These are phyloP conservation scores for Pampus argenteus DNA, from an alignment of 2,797 vertebrate genomes.

Conservation along the genomic window DNA sequence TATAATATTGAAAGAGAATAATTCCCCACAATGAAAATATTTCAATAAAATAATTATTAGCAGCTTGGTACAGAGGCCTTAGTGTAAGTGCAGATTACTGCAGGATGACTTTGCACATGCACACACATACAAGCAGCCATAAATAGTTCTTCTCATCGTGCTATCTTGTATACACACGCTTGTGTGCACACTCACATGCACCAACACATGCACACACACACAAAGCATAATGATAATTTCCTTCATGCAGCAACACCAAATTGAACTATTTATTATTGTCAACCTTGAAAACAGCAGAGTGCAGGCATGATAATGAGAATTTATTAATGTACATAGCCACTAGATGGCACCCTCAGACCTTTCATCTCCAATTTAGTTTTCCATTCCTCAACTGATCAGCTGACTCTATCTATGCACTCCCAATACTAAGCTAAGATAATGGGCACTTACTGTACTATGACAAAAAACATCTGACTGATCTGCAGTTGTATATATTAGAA, in stretches of 20 bases:
- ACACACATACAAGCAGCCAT: constrained; percentile 22
- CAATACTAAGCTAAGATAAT: constrained; percentile 30
- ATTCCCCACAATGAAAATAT: neutral
- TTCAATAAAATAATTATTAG: constrained; percentile 9
- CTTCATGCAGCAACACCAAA: constrained; percentile 54
- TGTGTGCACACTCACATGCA: neutral
- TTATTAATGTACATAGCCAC: constrained; percentile 65
- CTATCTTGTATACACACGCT: constrained; percentile 1
- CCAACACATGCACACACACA: constrained; percentile 6
- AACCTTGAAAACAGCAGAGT: constrained; percentile 58
- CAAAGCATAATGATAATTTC: constrained; percentile 46
- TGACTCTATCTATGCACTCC: constrained; percentile 32
- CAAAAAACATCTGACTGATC: constrained; percentile 13
- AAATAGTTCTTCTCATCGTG: constrained; percentile 14
- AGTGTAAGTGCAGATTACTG: constrained; percentile 26
- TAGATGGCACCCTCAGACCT: constrained; percentile 79
- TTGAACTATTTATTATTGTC: constrained; percentile 69
- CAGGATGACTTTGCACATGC: constrained; percentile 52
- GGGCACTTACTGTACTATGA: constrained; percentile 3
- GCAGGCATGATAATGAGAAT: constrained; percentile 52
- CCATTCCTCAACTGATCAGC: constrained; percentile 57
- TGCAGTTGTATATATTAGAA: constrained; percentile 1
- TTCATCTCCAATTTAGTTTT: constrained; percentile 66
- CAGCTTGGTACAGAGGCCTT: constrained; percentile 13
- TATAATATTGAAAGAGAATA: neutral